Evolutionary conservation across 2,113 vertebrate genomes (phyloP).

Genomic region (Pelusios castaneus): DNA sequence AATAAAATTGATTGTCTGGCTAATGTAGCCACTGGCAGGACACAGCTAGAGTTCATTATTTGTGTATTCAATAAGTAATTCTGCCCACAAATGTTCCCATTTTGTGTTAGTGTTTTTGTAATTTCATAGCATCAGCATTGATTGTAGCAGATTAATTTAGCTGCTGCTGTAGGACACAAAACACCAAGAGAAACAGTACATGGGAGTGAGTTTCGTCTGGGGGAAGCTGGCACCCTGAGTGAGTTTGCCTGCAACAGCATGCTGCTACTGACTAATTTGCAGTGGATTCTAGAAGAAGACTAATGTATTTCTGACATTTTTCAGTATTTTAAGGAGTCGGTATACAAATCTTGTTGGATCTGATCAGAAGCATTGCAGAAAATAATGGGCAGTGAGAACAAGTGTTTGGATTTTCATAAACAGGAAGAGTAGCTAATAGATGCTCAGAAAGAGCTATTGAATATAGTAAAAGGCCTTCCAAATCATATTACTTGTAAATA

Average conservation of each 20-base stretch:
- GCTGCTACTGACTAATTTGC: constrained; percentile 30
- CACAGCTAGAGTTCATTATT: constrained; percentile 55
- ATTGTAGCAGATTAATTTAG: constrained; percentile 49
- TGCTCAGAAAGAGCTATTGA: not conserved
- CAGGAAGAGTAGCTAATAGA: fast-evolving
- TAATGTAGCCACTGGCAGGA: constrained; percentile 47
- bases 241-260: not conserved
- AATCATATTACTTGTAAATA: not conserved
- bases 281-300: constrained; percentile 1
- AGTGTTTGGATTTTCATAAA: not conserved
- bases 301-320: not conserved
- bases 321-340: fast-evolving
- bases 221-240: not conserved
- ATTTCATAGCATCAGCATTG: constrained; percentile 4
- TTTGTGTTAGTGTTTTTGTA: constrained; percentile 31
- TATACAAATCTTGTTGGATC: not conserved
- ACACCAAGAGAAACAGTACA: not conserved
- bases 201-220: not conserved
- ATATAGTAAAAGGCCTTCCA: not conserved
- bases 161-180: constrained; percentile 25
- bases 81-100: constrained; percentile 20
- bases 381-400: not conserved
- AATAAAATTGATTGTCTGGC: constrained; percentile 4
- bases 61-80: constrained; percentile 27
- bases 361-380: not conserved